Evolutionary conservation across 2,888 invertebrate genomes (phyloP).

Genomic region (Stenodera caucasica): DNA sequence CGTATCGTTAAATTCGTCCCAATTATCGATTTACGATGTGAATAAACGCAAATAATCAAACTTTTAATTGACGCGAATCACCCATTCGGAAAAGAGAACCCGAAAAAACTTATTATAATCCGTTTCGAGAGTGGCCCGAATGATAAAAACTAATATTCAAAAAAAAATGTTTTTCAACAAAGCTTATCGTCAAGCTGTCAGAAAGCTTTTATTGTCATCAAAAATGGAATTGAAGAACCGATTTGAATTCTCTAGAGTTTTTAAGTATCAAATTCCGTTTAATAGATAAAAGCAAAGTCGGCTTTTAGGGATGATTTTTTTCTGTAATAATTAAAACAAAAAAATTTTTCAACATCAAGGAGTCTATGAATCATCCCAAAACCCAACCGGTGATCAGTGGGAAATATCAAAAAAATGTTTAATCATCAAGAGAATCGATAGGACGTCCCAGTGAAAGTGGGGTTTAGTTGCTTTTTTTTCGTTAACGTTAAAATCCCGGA

Average conservation of each 20-base stretch:
- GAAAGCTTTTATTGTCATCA: slow-evolving; percentile 7
- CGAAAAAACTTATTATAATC: too few relatives aligned
- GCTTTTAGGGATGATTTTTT: neutral
- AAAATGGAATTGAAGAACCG: neutral
- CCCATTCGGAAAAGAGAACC: neutral
- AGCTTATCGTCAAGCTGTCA: neutral
- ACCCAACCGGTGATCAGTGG: too few relatives aligned
- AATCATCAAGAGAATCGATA: too few relatives aligned
- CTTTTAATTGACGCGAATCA: too few relatives aligned
- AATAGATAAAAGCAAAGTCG: neutral
- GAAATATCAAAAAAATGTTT: too few relatives aligned
- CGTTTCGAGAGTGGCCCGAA: neutral
- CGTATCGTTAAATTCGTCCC: neutral
- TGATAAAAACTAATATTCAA: neutral
- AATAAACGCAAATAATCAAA: neutral
- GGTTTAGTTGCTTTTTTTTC: too few relatives aligned
- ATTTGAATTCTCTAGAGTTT: neutral
- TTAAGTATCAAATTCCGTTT: slow-evolving; percentile 5
- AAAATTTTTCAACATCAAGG: too few relatives aligned
- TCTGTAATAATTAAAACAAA: too few relatives aligned
- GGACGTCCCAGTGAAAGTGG: too few relatives aligned
- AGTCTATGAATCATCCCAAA: too few relatives aligned
- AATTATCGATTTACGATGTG: neutral
- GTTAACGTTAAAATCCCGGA: too few relatives aligned
- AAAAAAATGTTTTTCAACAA: neutral